These are phyloP conservation scores for Galendromus occidentalis DNA, from an alignment of 1,140 invertebrate genomes.

Conservation along the genomic window DNA sequence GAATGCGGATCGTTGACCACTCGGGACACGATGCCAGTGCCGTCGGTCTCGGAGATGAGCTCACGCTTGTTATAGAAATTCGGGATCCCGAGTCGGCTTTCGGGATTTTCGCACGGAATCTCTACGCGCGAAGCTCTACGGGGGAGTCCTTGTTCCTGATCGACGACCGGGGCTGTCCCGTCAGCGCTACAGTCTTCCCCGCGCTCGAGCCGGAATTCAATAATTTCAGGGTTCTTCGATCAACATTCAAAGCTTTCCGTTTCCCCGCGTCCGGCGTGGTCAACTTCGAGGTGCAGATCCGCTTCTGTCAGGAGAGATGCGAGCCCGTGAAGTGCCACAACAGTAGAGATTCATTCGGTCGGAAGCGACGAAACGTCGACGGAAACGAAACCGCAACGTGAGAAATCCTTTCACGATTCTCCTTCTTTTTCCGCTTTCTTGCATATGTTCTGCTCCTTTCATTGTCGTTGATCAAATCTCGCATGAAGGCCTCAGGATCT, in stretches of 20 bases:
- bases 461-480: too few relatives aligned
- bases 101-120: constrained; percentile 33
- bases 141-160: constrained; percentile 33
- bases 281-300: constrained; percentile 35
- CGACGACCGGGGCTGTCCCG: constrained; percentile 33
- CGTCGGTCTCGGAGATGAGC: constrained; percentile 32
- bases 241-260: constrained; percentile 34
- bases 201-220: constrained; percentile 28
- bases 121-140: constrained; percentile 33
- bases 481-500: too few relatives aligned
- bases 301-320: constrained; percentile 34
- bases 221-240: constrained; percentile 27
- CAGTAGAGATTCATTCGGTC: background rate
- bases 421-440: constrained; percentile 3
- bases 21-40: constrained; percentile 30
- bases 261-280: constrained; percentile 34
- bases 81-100: constrained; percentile 29
- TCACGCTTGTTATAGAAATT: constrained; percentile 32
- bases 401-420: background rate
- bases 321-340: constrained; percentile 26
- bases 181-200: constrained; percentile 32
- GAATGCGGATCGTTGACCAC: constrained; percentile 31
- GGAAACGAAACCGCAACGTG: too few relatives aligned
- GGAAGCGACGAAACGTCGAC: background rate
- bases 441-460: constrained; percentile 9